phyloP scores from a whole-genome alignment of 2,888 invertebrate species.

The Calameuta filiformis region DNA sequence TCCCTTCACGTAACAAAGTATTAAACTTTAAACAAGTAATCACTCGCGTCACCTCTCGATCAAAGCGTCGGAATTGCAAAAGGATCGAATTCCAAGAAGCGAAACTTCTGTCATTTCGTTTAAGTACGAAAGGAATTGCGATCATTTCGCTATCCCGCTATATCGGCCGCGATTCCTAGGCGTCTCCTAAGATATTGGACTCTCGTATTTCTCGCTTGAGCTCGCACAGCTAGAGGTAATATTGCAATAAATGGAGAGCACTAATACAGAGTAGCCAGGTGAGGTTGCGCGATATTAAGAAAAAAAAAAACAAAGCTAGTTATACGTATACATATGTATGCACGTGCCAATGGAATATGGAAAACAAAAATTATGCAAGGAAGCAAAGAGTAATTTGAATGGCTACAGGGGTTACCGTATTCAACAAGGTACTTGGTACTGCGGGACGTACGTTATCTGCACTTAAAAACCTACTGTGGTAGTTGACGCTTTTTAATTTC shows the following conservation, averaged over 20 bases:
- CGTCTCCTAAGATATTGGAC: background rate
- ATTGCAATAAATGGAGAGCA: background rate
- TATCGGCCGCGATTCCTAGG: background rate
- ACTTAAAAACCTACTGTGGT: background rate
- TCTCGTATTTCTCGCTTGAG: background rate
- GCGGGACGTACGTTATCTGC: background rate
- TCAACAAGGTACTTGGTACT: background rate
- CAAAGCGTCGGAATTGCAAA: conserved; percentile 42
- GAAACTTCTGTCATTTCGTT: conserved; percentile 43
- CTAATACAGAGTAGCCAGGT: background rate
- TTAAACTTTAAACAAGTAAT: conserved; percentile 55
- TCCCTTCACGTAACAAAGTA: conserved; percentile 46
- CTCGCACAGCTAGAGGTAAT: background rate
- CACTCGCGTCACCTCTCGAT: conserved; percentile 55
- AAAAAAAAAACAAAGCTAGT: background rate
- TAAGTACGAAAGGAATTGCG: background rate
- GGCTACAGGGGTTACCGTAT: background rate
- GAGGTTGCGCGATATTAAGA: background rate
- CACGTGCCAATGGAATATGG: too few species aligned
- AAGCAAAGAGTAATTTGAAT: background rate
- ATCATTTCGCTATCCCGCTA: background rate
- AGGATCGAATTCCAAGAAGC: conserved; percentile 44
- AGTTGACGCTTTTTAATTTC: background rate
- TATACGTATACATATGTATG: background rate
- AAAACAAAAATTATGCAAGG: background rate